These are phyloP conservation scores for Drosophila parvula DNA, from an alignment of 1,140 invertebrate genomes.

Conservation along the genomic window DNA sequence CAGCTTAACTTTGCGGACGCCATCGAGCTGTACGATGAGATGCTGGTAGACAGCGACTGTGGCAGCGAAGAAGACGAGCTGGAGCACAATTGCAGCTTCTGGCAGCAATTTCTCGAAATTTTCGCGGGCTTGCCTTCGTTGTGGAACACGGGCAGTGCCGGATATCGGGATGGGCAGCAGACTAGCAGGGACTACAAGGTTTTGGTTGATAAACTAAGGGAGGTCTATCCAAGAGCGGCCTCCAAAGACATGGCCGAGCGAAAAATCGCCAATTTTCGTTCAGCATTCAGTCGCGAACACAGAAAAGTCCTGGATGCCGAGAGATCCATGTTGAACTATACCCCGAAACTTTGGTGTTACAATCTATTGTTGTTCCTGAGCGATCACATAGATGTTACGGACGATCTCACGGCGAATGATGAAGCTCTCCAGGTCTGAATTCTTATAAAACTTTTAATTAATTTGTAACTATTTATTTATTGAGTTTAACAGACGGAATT, in stretches of 20 bases:
- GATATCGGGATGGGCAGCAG: not conserved
- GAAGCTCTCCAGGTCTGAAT: not conserved
- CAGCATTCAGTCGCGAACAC: not conserved
- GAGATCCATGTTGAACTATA: not conserved
- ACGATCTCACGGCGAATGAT: not conserved
- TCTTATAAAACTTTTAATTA: not conserved
- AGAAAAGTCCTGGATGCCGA: not conserved
- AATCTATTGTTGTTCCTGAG: not conserved
- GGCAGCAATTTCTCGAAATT: not conserved
- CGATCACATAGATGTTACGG: not conserved
- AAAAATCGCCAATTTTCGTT: not conserved
- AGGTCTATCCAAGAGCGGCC: not conserved
- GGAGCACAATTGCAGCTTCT: not conserved
- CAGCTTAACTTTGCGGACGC: not conserved
- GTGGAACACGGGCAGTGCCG: not conserved
- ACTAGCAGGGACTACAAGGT: not conserved
- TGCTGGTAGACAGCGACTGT: constrained; percentile 5
- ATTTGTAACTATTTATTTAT: not conserved
- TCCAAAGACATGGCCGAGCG: constrained; percentile 2
- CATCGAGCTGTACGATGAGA: constrained; percentile 1
- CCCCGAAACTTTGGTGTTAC: not conserved
- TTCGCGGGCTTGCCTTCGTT: not conserved
- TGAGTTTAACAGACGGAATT: not conserved
- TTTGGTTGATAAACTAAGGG: not conserved
- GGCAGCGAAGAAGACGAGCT: not conserved